Evolutionary conservation across 2,113 vertebrate genomes (phyloP), one percentile per base, ranked within the genome.

Genomic region (Eidolon helvum): DNA sequence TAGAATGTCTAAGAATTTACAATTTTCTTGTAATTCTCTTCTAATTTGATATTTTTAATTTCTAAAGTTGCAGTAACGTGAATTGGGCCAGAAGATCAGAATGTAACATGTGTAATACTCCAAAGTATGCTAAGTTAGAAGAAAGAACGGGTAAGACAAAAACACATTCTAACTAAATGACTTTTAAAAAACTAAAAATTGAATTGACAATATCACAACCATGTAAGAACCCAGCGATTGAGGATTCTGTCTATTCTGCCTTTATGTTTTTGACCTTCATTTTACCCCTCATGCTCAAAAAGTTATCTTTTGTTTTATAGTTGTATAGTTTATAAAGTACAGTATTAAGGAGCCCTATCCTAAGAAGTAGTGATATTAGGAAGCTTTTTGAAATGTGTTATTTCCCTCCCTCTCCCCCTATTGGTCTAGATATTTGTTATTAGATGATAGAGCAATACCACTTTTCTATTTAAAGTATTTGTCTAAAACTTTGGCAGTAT

Each of bases 41-140:
- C 26, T 97, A 22, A 94, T 91, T 69, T 38, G 22, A 5, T 83
- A 35, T 53, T 96, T 96, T 86, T 83, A 87, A 63, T 40, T 74
- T 94, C 80, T 78, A 45, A 94, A 99, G 99, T 85, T 99, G 99
- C 94, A 99, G 99, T 48, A 99, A 99, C 38, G 99, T 99, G 97
- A 99, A 99, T 97, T 99, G 99, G 99, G 99, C 99, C 12, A 98
- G 99, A 93, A 99, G 99, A 85, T 99, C 99, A 0, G 99, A 99
- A 95, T 99, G 99, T 95, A 99, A 99, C 98, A 99, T 99, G 99
- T 99, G 99, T 97, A 99, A 99, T 97, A 99, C 99, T 53, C 99
- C 99, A 0, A 99, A 99, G 98, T 99, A 99, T 87, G 99, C 99
- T 59, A 99, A 99, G 95, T 98, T 99, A 85, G 99, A 99, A 98